Evolutionary conservation across 2,797 vertebrate genomes (phyloP), one percentile per base, ranked within the genome.

Genomic region (Yasuhikotakia modesta): DNA sequence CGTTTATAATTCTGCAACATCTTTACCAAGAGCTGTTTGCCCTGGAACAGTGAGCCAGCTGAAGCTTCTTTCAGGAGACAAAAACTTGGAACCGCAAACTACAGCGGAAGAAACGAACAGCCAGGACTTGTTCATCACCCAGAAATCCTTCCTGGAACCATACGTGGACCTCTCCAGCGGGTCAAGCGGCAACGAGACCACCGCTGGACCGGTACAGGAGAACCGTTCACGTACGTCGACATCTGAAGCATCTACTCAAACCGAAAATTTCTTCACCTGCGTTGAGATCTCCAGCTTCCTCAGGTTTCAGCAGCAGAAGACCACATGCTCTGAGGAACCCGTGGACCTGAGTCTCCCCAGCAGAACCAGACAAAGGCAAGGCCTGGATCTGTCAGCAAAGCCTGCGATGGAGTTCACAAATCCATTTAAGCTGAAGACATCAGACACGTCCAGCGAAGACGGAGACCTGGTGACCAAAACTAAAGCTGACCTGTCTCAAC

Each of bases 81-180:
- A 75, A 13, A 30, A 27, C 24, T n/a, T 19, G 0, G 83, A 87
- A 35, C 90, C 87, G 13, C 90, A 89, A 35, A 61, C 69, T 46
- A 79, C 79, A 48, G 80, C 72, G 3, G 91, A 93, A 1, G 88
- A 91, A 1, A 17, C 86, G 0, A 87, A 90, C 87, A 94, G 94
- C 80, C 93, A 94, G 82, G 94, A 94, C 70, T 86, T 94, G 45
- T 94, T 94, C 14, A 93, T 94, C 76, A 94, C 93, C 7, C 94
- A 94, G 84, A 94, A 92, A 82, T 90, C 43, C 0, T 94, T 92
- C 84, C 82, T 85, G 30, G 53, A 75, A 0, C 69, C 85, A 1
- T 78, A 86, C 3, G 45, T 78, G 0, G 79, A 90, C 1, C 14
- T 84, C 0, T 92, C 89, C 48, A 86, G 90, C 82, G 70, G 61